Conservation (phyloP, 2,113 vertebrate genomes). For the Zootoca vivipara region DNA sequence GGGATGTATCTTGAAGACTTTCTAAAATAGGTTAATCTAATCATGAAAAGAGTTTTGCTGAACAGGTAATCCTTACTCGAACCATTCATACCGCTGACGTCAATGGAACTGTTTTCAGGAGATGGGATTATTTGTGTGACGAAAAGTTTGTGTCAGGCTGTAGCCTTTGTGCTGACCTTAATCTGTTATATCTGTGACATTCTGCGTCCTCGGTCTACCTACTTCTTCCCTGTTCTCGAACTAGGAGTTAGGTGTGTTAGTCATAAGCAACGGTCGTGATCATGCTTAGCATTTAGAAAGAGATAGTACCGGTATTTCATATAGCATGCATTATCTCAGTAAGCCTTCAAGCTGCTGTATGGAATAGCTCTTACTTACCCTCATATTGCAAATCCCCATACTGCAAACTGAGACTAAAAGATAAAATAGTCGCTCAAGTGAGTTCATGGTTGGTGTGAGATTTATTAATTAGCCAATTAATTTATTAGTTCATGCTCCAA, state of each 20-base stretch:
- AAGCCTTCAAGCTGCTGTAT: background rate
- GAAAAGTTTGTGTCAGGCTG: slow-evolving; percentile 15
- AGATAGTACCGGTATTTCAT: background rate
- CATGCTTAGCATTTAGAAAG: background rate
- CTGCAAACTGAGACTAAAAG: background rate
- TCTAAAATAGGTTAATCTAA: slow-evolving; percentile 33
- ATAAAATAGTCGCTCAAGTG: background rate
- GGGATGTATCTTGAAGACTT: background rate
- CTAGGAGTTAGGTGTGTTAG: background rate
- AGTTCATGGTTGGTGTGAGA: background rate
- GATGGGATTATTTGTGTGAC: slow-evolving; percentile 47
- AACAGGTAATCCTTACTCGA: slow-evolving; percentile 19
- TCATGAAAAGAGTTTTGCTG: slow-evolving; percentile 8
- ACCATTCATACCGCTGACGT: slow-evolving; percentile 3
- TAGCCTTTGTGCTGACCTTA: slow-evolving; percentile 20
- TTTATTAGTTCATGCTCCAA: background rate
- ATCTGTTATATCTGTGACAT: slow-evolving; percentile 7
- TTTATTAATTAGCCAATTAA: background rate
- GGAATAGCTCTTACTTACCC: background rate
- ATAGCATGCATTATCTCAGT: background rate
- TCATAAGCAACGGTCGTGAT: background rate
- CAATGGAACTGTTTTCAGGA: slow-evolving; percentile 47
- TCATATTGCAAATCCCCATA: background rate
- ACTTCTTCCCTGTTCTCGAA: slow-evolving; percentile 7
- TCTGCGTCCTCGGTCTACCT: slow-evolving; percentile 7